Conservation (phyloP, 2,797 vertebrate genomes). For the Notamacropus eugenii region DNA sequence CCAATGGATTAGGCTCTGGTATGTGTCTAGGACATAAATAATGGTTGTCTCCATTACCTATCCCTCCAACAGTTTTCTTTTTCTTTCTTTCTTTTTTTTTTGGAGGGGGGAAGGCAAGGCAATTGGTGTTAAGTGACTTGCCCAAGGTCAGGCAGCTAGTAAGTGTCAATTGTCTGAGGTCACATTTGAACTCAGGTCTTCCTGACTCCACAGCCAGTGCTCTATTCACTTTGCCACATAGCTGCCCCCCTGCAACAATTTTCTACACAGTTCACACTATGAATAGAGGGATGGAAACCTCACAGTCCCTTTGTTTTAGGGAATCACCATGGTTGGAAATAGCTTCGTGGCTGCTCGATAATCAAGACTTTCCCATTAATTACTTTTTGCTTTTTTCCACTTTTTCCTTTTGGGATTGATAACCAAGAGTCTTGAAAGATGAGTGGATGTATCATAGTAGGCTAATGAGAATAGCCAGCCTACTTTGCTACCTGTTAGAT, state of each 20-base stretch:
- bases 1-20: constrained; percentile 16
- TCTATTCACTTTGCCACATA: too few relatives aligned
- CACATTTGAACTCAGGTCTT: too few relatives aligned
- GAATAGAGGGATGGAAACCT: constrained; percentile 32
- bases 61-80: neutral
- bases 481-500: constrained; percentile 7
- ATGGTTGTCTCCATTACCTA: neutral
- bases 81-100: too few relatives aligned
- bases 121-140: too few relatives aligned
- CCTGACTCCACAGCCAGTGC: too few relatives aligned
- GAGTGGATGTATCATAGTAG: constrained; percentile 19
- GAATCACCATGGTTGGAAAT: constrained; percentile 11
- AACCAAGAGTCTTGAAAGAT: constrained; percentile 39
- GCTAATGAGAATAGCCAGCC: constrained; percentile 27
- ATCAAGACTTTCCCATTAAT: neutral
- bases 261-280: constrained; percentile 13
- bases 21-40: constrained; percentile 7
- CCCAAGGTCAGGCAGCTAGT: too few relatives aligned
- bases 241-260: neutral
- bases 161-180: too few relatives aligned
- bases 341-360: constrained; percentile 35
- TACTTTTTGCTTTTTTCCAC: neutral
- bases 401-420: constrained; percentile 33
- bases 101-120: too few relatives aligned
- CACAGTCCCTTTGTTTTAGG: constrained; percentile 35